Base-by-base conservation (phyloP, 2,888 invertebrate species). In the Sthenelais limicola region DNA sequence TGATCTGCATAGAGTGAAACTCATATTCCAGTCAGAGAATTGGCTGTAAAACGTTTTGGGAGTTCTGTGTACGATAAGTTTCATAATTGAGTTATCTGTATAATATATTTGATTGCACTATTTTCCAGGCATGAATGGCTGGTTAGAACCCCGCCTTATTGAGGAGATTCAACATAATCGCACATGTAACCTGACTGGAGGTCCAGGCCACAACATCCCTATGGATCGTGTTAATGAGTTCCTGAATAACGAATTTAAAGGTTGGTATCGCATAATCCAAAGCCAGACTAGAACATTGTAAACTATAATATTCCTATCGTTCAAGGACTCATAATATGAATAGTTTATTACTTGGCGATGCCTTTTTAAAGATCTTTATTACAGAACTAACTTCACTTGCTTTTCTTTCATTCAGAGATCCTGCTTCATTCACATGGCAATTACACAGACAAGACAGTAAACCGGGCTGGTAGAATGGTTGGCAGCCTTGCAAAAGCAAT, bases 181-280 rank as follows among this genome's bases (percentile, higher is more conserved):
- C 2, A 68, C 68, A 28, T 35, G 32, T 18, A 68, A 68, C 51
- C 30, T 68, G 5, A 3, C 18, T 32, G 68, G 68, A 30, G 68
- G 49, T 12, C 48, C 48, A 28, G 68, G 68, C 2, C n/a, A 49
- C 3, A 68, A 68, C 33, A 49, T 68, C 3, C 49, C 68, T 2
- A 68, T 68, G 68, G 68, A 68, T 32, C 21, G 68, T 3, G 68
- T 68, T 4, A 43, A 43, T 68, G 68, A 68, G 32, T 68, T 68
- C 30, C 7, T 48, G 3, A 68, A 68, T 43, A 43, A 35, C 18
- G 49, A 68, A 15, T 68, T 68, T 26, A 49, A 68, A 68, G 48
- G 68, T 68, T n/a, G 24, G 9, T 51, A 9, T 12, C 12, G 9
- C 43, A 43, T 15, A 12, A 12, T 15, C 15, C 9, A 12, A 43